Evolutionary conservation across 2,113 vertebrate genomes (phyloP), one percentile per base, ranked within the genome.

Genomic region (Onychostruthus taczanowskii): DNA sequence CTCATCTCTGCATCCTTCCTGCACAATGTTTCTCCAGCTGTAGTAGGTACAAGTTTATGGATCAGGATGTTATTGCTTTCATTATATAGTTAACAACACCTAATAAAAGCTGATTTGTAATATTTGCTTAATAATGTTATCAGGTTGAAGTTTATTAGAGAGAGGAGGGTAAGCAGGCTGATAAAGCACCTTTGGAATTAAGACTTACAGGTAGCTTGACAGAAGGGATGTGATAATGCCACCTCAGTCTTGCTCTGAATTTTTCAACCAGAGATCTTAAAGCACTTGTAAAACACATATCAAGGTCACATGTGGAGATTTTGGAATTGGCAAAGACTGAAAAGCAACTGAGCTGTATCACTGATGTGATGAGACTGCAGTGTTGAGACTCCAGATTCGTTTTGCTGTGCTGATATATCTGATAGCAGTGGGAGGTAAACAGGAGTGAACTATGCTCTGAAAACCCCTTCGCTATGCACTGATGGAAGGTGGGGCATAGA

Each of bases 71-170:
- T 84, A 87, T 76, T 92, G 53, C 35, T 89, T 92, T 75, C 66
- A 69, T 52, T 16, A 82, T 72, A 17, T 52, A 49, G 33, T 81
- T 95, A 92, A 72, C 46, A 81, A 89, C 3, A 7, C 78, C 52
- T 78, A 89, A 94, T 92, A 89, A 94, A 94, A 92, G 31, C 56
- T 31, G 6, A 5, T 90, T 91, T 9, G 7, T 87, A 89, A 94
- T 89, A 81, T 87, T 94, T 91, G 35, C n/a, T 91, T 89, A 89
- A 94, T 88, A 96, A 91, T 52, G 52, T 92, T 94, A 94, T 92
- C 94, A 84, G 47, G 73, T 81, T 78, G 44, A 93, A 84, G 52
- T 89, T 92, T 97, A 93, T 91, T 95, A 87, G 44, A 55, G 95
- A 89, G 80, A 92, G 73, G 61, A 93, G 89, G 91, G 87, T 93